Percentiles rank a stretch among this genome's conserved stretches.
These are phyloP conservation scores for Pantherophis alleghaniensis DNA, from an alignment of 2,797 vertebrate genomes.

Conservation along the genomic window DNA sequence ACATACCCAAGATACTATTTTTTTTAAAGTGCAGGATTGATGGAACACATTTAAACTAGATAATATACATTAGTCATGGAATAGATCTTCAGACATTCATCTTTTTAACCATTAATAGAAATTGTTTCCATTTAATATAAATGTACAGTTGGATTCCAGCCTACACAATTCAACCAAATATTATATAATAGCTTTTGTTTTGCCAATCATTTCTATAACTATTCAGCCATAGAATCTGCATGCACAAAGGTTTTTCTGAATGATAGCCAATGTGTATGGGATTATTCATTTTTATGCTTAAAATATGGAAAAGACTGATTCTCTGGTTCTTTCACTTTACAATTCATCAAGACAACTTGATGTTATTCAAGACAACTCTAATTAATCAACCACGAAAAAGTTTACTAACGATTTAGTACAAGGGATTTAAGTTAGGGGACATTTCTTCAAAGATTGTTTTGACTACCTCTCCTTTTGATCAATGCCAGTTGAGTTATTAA, in stretches of 20 bases:
- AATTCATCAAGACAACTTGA: neutral
- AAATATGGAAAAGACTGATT: neutral
- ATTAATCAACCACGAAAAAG: constrained; percentile 18
- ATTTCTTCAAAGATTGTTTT: constrained; percentile 6
- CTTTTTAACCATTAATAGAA: neutral
- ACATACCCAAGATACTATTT: neutral
- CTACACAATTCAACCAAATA: neutral
- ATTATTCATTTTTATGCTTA: constrained; percentile 2
- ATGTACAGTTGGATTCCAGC: neutral
- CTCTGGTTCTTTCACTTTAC: constrained; percentile 2
- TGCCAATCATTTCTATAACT: neutral
- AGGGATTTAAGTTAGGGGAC: neutral
- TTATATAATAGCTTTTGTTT: neutral
- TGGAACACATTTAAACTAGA: neutral
- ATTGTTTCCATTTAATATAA: neutral
- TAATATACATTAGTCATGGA: neutral
- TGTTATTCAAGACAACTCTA: constrained; percentile 29
- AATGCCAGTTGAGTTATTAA: constrained; percentile 38
- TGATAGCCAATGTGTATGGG: neutral
- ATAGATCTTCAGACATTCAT: neutral
- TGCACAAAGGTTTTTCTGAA: neutral
- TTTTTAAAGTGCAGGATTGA: neutral
- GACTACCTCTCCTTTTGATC: constrained; percentile 21
- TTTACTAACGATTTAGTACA: constrained; percentile 12
- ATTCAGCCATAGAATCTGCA: neutral